Evolutionary conservation across 2,113 vertebrate genomes (phyloP).

Genomic region (Arizona elegans): DNA sequence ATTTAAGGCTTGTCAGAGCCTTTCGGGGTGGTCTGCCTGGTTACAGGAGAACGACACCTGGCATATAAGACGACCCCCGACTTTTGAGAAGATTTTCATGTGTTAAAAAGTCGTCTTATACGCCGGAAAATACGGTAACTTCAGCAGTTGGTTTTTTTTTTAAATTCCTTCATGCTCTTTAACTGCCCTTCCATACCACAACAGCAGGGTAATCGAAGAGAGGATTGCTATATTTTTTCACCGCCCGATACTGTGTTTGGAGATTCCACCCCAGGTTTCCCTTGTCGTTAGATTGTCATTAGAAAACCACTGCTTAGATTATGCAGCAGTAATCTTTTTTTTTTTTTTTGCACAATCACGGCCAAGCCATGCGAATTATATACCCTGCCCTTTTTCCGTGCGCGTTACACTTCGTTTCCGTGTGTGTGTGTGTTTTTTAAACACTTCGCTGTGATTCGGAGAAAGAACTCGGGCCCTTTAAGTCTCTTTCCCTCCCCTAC

Average conservation of each 20-base stretch:
- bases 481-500: background rate
- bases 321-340: background rate
- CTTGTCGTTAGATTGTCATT: background rate
- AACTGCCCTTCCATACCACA: background rate
- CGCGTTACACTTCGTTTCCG: background rate
- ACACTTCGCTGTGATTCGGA: background rate
- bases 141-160: background rate
- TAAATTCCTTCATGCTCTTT: background rate
- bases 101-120: no score
- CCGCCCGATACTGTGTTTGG: background rate
- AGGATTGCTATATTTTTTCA: no score
- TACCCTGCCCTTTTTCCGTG: background rate
- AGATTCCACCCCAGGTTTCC: background rate
- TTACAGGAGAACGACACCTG: no score
- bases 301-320: background rate
- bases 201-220: background rate
- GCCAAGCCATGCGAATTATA: background rate
- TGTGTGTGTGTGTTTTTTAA: no score
- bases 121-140: no score
- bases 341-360: background rate
- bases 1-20: no score
- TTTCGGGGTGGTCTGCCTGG: no score
- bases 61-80: no score
- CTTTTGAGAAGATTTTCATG: no score
- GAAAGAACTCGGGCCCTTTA: constrained; percentile 15